These are phyloP conservation scores for Adineta ricciae DNA, from an alignment of 2,888 invertebrate genomes.

Conservation along the genomic window DNA sequence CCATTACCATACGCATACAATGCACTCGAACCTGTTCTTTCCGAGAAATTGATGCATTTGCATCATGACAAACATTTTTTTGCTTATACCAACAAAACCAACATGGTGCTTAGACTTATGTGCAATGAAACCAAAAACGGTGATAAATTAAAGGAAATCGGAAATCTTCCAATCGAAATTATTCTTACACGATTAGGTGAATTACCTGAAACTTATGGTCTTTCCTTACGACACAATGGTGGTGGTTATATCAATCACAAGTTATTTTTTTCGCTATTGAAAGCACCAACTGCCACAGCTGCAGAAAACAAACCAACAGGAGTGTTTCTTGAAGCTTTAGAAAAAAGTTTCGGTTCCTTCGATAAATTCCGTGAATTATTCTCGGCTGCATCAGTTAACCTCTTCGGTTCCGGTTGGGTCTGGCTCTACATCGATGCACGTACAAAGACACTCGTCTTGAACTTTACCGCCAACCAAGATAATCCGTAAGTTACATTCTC, in stretches of 20 bases:
- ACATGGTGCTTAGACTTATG: neutral
- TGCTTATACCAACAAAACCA: neutral
- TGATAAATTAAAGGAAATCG: neutral
- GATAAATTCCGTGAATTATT: neutral
- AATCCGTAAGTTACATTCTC: neutral
- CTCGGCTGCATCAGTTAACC: neutral
- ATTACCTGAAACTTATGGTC: neutral
- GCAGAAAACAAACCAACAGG: neutral
- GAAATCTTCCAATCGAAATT: neutral
- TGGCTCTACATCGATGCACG: neutral
- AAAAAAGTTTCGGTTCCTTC: neutral
- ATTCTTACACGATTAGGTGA: neutral
- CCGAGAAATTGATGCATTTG: neutral
- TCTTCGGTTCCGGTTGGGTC: conserved; percentile 5
- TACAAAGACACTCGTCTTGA: neutral
- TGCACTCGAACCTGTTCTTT: conserved; percentile 15
- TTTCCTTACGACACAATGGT: neutral
- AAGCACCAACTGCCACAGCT: neutral
- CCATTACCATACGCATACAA: conserved; percentile 7
- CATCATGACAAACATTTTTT: conserved; percentile 13
- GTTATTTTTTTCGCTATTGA: neutral
- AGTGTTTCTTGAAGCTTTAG: neutral
- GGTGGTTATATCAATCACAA: conserved; percentile 10
- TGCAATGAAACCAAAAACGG: neutral
- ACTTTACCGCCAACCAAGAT: neutral